A percentile compares a stretch with the other conserved stretches of the same genome.
phyloP scores from a whole-genome alignment of 2,113 vertebrate genomes.

The Tragelaphus scriptus region DNA sequence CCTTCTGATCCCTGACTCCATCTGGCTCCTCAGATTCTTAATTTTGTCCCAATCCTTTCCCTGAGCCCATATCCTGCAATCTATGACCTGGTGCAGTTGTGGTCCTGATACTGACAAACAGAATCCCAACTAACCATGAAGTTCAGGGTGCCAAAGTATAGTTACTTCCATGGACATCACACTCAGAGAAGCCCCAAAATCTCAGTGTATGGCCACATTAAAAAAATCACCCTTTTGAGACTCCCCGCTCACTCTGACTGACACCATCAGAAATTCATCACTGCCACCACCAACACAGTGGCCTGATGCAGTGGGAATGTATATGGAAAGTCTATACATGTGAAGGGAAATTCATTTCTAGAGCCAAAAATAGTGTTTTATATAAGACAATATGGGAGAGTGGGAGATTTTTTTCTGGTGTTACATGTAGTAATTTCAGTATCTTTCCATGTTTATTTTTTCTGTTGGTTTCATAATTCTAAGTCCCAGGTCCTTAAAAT shows the following conservation, averaged over 20 bases:
- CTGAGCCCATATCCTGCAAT: not conserved
- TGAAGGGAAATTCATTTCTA: conserved; percentile 16
- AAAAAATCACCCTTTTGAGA: not conserved
- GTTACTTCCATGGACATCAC: not conserved
- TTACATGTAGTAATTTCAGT: conserved; percentile 58
- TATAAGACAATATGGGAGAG: conserved; percentile 64
- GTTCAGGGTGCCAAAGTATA: not conserved
- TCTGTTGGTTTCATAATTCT: conserved; percentile 55
- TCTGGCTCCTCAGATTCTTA: not conserved
- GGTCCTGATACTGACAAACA: not conserved
- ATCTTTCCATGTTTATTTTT: conserved; percentile 61
- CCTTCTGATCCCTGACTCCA: not conserved
- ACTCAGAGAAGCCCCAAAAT: not conserved
- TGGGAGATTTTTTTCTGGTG: conserved; percentile 41
- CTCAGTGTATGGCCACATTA: not conserved
- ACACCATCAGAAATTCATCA: not conserved
- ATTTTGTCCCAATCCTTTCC: not conserved
- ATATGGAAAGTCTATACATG: not conserved
- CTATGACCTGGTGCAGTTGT: not conserved
- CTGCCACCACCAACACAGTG: not conserved
- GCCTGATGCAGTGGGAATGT: not conserved
- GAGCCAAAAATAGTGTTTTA: conserved; percentile 62
- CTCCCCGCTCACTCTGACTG: not conserved
- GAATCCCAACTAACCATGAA: not conserved
- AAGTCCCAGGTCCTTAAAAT: conserved; percentile 40